Conservation (phyloP, 2,888 invertebrate species). For the Aphodius sticticus region DNA sequence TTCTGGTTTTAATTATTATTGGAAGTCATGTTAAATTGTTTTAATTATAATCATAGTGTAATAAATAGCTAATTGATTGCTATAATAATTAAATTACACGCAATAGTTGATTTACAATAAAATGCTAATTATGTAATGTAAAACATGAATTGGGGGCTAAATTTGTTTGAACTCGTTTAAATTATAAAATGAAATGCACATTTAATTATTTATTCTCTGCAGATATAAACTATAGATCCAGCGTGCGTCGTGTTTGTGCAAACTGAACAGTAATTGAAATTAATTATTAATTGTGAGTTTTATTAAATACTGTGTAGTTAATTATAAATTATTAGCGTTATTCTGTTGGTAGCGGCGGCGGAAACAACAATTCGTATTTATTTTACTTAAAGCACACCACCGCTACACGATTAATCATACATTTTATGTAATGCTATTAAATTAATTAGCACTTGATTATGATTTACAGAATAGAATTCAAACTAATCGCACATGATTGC, state of each 20-base stretch:
- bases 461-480: no score
- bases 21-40: neutral
- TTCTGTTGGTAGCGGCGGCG: no score
- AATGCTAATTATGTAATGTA: neutral
- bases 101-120: neutral
- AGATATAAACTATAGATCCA: neutral
- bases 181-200: neutral
- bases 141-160: neutral
- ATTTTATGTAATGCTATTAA: no score
- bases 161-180: neutral
- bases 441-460: no score
- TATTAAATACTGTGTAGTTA: neutral
- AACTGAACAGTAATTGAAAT: neutral
- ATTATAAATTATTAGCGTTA: neutral
- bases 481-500: no score
- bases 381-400: no score
- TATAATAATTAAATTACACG: neutral
- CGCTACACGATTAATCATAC: no score
- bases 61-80: neutral
- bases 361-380: neutral
- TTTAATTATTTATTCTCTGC: neutral
- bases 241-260: neutral
- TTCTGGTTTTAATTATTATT: neutral
- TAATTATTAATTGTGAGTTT: neutral
- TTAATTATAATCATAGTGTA: neutral